Conservation (phyloP, 2,888 invertebrate genomes). For the Lamproptera curius region DNA sequence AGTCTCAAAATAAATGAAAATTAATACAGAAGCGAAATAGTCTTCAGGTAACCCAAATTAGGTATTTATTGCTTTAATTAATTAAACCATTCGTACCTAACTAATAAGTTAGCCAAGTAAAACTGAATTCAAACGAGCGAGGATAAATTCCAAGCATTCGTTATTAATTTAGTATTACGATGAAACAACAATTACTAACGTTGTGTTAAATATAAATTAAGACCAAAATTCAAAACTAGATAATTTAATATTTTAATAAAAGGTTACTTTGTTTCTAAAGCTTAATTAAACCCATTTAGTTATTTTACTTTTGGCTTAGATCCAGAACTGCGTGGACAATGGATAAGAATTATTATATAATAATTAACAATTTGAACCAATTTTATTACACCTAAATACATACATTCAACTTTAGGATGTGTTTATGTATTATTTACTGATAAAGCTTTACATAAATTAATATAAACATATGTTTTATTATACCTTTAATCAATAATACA, state of each 20-base stretch:
- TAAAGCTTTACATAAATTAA: no score
- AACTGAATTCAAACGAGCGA: not conserved
- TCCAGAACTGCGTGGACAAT: constrained; percentile 47
- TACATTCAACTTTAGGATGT: no score
- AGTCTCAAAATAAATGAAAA: not conserved
- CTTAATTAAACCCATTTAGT: constrained; percentile 63
- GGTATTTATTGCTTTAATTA: not conserved
- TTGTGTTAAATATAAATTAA: not conserved
- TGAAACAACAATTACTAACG: no score
- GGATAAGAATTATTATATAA: no score
- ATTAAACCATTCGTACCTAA: no score
- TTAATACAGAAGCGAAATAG: not conserved
- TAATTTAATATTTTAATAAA: constrained; percentile 29
- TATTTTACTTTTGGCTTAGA: constrained; percentile 51
- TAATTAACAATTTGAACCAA: no score
- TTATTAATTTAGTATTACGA: not conserved
- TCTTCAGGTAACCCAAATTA: not conserved
- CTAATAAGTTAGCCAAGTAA: no score
- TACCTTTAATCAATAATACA: no score
- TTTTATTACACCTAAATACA: no score
- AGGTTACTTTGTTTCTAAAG: constrained; percentile 40
- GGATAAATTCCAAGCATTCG: not conserved
- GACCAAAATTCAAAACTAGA: not conserved
- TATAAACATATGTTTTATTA: no score
- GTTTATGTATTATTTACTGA: no score